Base-by-base conservation (phyloP, 2,797 vertebrate genomes). In the Artibeus lituratus region DNA sequence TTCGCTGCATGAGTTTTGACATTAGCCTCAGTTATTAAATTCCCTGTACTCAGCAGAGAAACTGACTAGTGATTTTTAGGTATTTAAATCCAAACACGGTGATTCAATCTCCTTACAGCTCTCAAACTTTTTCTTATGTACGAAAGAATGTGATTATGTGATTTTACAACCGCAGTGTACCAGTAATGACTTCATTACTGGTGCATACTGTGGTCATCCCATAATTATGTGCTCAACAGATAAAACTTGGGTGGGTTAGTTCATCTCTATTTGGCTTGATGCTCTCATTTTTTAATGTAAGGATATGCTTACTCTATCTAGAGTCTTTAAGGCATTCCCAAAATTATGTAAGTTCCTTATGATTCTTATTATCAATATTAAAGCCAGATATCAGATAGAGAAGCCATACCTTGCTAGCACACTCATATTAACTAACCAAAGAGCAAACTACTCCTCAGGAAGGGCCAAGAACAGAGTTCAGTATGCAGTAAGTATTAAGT, bases 201-300 rank as follows among this genome's bases (percentile, higher is more conserved):
- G 22, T 42, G 12, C 16, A 73, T 24, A 42, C 82, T 72, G 18
- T 73, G 26, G 35, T 62, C 39, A 26, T 85, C 39, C 55, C 80
- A 57, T 39, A 59, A 78, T 86, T 69, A 69, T 65, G n/a, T 57
- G 22, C 10, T 92, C 42, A 53, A 51, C 2, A 55, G 49, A 2
- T 59, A 21, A 59, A 49, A 7, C 18, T 37, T 55, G 19, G 42
- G 19, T 8, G 35, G 11, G 15, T 53, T 72, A 53, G 18, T 86
- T 72, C 86, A 78, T 86, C 24, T 47, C 39, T 91, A 12, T 87
- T 87, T 67, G 51, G 57, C 18, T 87, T 74, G n/a, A 21, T 86
- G 91, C 72, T 62, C 10, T 91, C 14, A 85, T 93, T 76, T 91
- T 87, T 37, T 91, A 89, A 76, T 83, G 21, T 80, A 12, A 95